Conservation (phyloP, 2,888 invertebrate species). For the Drosophila conformis region DNA sequence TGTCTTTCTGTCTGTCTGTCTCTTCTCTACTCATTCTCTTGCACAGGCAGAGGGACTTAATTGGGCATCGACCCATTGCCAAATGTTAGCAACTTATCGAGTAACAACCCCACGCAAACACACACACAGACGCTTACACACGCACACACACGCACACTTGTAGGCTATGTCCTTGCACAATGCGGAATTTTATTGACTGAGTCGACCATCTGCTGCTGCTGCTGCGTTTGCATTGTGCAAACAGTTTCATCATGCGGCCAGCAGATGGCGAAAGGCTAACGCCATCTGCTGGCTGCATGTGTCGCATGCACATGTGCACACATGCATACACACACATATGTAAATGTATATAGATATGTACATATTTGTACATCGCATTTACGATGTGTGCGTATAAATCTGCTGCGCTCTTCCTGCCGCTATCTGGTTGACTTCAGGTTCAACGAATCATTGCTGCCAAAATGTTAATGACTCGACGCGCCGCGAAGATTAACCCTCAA, state of each 20-base stretch:
- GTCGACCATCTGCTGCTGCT: conserved; percentile 2
- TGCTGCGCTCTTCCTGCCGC: conserved; percentile 18
- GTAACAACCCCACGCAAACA: conserved; percentile 38
- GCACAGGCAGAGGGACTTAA: not conserved
- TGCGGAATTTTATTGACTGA: conserved; percentile 17
- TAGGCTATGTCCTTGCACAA: conserved; percentile 55
- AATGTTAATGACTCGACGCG: conserved; percentile 56
- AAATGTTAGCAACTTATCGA: conserved; percentile 36
- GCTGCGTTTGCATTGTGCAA: conserved; percentile 32
- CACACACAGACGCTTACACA: not conserved
- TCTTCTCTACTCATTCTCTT: not conserved
- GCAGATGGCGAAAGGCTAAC: conserved; percentile 49
- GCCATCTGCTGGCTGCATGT: conserved; percentile 37
- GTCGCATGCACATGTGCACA: conserved; percentile 14
- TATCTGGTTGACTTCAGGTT: conserved; percentile 45
- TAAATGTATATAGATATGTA: not conserved
- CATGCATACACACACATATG: not conserved
- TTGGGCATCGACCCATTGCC: conserved; percentile 2
- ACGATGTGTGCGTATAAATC: not conserved
- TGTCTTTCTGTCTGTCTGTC: not conserved
- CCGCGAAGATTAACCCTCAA: conserved; percentile 45
- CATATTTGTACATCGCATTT: not conserved
- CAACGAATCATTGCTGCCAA: conserved; percentile 56
- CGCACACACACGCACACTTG: not conserved
- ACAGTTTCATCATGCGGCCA: conserved; percentile 49